A percentile compares a stretch with the other conserved stretches of the same genome.
Evolutionary conservation across 2,888 invertebrate species (phyloP).

Genomic region (Philaethria dido): DNA sequence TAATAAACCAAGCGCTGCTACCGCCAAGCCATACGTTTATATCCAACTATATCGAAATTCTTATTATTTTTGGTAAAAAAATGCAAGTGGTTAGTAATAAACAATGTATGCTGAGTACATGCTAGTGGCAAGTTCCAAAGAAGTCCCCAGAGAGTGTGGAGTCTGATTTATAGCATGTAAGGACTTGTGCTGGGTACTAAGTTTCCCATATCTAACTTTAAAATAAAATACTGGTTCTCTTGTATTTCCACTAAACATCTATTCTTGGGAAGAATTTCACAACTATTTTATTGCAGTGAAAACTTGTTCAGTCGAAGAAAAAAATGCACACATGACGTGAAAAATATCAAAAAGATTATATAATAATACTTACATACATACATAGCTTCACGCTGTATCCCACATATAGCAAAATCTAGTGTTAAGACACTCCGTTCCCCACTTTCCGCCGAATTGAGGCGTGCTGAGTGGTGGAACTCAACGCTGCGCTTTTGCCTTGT

Average conservation of each 20-base stretch:
- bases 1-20: no score
- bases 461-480: no score
- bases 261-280: neutral
- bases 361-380: no score
- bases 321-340: neutral
- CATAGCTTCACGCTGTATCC: no score
- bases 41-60: no score
- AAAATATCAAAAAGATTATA: neutral
- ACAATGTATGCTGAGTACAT: constrained; percentile 18
- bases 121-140: constrained; percentile 14
- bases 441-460: no score
- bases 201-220: constrained; percentile 16
- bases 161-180: constrained; percentile 18
- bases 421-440: no score
- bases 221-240: constrained; percentile 11
- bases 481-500: no score
- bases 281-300: neutral
- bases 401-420: no score
- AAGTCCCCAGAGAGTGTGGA: constrained; percentile 5
- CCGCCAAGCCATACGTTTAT: no score
- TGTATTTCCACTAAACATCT: constrained; percentile 8
- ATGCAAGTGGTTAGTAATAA: constrained; percentile 8
- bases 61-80: no score
- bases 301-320: neutral
- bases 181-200: constrained; percentile 12